Base-by-base conservation (phyloP, 2,797 vertebrate genomes). In the Liparis tanakae region DNA sequence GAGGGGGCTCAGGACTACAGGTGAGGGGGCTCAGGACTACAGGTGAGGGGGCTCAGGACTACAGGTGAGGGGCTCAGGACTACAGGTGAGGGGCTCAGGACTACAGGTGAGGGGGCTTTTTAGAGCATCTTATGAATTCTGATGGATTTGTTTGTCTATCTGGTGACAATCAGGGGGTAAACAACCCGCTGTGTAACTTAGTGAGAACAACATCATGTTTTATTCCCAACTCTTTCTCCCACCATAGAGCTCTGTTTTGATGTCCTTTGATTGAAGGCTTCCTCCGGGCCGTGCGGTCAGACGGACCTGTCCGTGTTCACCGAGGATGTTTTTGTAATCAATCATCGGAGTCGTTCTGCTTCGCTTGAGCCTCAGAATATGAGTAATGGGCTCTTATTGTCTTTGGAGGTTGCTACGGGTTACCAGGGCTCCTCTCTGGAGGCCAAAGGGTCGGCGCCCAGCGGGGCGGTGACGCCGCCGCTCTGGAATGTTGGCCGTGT, bases 301-400 rank as follows among this genome's bases (percentile, higher is more conserved):
- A 55, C 69, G 70, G 73, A 78, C 44, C 15, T 65, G 62, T 70
- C 77, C 60, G 76, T 73, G 74, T 85, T 84, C 70, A 76, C n/a
- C n/a, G n/a, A n/a, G n/a, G n/a, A n/a, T n/a, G n/a, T n/a, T n/a
- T n/a, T n/a, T 85, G 69, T 66, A 83, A 91, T 89, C 77, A 85
- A 88, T 89, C 87, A 87, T 89, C 78, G 5, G 64, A 61, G 71
- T 25, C 60, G 74, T 89, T 92, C 84, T 90, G 83, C 83, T 84
- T 84, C 78, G 77, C 65, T 91, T 84, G 76, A 87, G 37, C 70
- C 56, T 77, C 79, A 84, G 79, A 92, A 86, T 91, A 93, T 91
- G 86, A 93, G 81, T 89, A 87, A 92, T 89, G 70, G 85, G 76
- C 73, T 78, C 34, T 86, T 79, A 88, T 91, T 93, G 82, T 92